Evolutionary conservation across 2,113 vertebrate genomes (phyloP).

Genomic region (Setophaga coronata): DNA sequence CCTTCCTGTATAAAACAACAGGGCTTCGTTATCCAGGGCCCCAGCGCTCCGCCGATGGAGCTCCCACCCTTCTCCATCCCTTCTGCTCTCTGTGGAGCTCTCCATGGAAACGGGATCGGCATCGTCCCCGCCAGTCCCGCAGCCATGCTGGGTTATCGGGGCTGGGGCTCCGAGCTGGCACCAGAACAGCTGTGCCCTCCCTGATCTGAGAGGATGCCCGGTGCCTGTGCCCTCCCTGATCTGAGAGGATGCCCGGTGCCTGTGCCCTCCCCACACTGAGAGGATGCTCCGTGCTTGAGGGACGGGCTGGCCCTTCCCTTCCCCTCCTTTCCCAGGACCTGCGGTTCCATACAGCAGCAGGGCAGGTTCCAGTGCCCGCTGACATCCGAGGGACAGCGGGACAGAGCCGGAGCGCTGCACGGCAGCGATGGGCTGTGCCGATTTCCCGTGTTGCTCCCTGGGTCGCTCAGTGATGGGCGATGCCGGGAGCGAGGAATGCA

Average conservation of each 20-base stretch:
- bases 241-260: accelerated
- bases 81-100: neutral
- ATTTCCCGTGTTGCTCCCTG: neutral
- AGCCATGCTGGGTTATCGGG: accelerated
- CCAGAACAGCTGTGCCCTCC: neutral
- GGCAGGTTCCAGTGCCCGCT: neutral
- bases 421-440: neutral
- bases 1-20: neutral
- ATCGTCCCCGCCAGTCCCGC: neutral
- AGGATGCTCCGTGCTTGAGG: neutral
- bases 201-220: accelerated
- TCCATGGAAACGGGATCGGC: neutral
- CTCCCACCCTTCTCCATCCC: neutral
- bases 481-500: neutral
- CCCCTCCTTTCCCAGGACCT: neutral
- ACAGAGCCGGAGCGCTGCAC: accelerated
- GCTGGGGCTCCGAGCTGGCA: neutral
- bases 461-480: accelerated
- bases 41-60: neutral
- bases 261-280: accelerated
- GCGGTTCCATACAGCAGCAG: accelerated
- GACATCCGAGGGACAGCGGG: accelerated
- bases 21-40: neutral
- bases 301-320: accelerated
- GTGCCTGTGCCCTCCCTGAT: neutral